Conservation (phyloP, 2,888 invertebrate species). For the Diarsia brunnea region DNA sequence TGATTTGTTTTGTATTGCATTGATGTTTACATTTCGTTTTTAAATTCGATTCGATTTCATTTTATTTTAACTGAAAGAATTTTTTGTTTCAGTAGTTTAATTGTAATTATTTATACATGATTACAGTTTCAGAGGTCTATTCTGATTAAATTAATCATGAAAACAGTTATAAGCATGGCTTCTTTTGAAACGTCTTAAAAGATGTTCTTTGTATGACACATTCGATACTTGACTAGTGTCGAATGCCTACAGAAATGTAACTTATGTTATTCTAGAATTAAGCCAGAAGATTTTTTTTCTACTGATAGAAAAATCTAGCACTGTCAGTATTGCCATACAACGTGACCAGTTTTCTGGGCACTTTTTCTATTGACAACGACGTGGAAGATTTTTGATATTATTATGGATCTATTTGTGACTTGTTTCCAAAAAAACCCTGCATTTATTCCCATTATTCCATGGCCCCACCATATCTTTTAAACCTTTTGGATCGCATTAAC, state of each 20-base stretch:
- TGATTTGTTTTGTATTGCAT: slow-evolving; percentile 9
- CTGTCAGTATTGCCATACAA: too few relatives aligned
- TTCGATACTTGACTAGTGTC: too few relatives aligned
- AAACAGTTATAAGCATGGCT: neutral
- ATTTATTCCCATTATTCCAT: too few relatives aligned
- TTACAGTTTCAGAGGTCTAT: neutral
- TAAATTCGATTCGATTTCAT: neutral
- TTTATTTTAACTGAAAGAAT: neutral
- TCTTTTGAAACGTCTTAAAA: neutral
- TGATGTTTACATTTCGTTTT: neutral
- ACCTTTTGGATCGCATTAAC: neutral
- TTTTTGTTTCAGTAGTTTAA: neutral
- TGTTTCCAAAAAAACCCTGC: too few relatives aligned
- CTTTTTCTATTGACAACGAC: too few relatives aligned
- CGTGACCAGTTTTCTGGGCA: too few relatives aligned
- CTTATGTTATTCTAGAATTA: neutral
- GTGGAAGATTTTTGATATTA: too few relatives aligned
- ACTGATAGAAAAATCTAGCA: too few relatives aligned
- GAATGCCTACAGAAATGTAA: neutral
- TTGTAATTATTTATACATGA: neutral
- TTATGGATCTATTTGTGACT: too few relatives aligned
- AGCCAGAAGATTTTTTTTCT: too few relatives aligned
- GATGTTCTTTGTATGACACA: neutral
- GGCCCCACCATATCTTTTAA: too few relatives aligned
- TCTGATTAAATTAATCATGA: neutral